A percentile compares a stretch with the other conserved stretches of the same genome.
Evolutionary conservation across 2,797 vertebrate genomes (phyloP).

Genomic region (Pyrocephalus nanus): DNA sequence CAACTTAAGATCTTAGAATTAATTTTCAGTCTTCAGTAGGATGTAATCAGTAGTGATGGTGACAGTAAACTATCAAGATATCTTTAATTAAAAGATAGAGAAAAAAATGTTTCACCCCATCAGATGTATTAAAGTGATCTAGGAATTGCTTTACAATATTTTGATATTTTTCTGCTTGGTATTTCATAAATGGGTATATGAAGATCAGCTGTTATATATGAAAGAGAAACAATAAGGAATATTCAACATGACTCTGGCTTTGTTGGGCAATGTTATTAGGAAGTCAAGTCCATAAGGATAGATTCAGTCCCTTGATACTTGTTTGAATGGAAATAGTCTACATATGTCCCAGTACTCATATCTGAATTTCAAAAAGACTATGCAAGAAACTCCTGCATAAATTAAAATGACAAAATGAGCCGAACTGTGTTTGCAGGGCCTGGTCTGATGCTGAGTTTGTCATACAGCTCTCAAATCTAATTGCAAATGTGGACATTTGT

Average conservation of each 20-base stretch:
- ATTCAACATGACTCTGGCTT: constrained; percentile 14
- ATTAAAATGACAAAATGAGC: constrained; percentile 5
- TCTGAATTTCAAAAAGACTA: not conserved
- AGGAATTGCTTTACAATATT: not conserved
- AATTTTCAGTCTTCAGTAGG: not conserved
- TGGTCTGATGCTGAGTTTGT: not conserved
- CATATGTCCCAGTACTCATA: not conserved
- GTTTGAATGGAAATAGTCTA: not conserved
- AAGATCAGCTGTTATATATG: not conserved
- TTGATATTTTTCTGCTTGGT: not conserved
- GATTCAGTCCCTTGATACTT: constrained; percentile 43
- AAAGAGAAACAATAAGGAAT: not conserved
- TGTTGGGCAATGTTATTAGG: constrained; percentile 37
- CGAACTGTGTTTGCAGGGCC: not conserved
- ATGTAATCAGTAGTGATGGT: not conserved
- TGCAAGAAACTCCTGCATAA: not conserved
- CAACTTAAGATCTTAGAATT: constrained; percentile 9
- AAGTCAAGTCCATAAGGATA: constrained; percentile 48
- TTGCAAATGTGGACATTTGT: not conserved
- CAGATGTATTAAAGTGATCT: not conserved
- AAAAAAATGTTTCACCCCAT: not conserved
- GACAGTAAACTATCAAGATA: not conserved
- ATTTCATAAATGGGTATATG: not conserved
- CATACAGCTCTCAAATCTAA: not conserved
- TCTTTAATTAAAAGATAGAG: constrained; percentile 4